phyloP scores from a whole-genome alignment of 2,888 invertebrate species.

The Mimachlamys varia region DNA sequence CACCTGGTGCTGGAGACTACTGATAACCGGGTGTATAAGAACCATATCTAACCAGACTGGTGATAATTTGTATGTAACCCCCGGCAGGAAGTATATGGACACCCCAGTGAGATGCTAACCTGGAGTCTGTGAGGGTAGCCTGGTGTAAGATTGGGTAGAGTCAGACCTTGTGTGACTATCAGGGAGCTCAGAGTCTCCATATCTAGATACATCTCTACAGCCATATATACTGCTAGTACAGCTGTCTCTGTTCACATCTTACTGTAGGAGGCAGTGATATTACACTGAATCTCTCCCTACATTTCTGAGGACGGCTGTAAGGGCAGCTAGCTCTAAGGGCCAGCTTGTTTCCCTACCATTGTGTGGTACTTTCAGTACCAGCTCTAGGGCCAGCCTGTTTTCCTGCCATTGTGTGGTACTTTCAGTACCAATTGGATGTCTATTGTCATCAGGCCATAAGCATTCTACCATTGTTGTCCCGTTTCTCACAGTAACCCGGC shows the following conservation, averaged over 20 bases:
- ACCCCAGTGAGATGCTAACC: not conserved
- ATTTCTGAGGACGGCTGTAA: not conserved
- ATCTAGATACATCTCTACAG: not conserved
- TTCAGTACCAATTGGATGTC: not conserved
- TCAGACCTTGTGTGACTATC: not conserved
- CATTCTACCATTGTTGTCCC: not conserved
- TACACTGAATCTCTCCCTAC: not conserved
- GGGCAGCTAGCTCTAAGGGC: not conserved
- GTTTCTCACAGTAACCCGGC: not conserved
- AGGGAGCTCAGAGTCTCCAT: not conserved
- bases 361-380: not conserved
- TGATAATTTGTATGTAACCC: not conserved
- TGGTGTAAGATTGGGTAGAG: not conserved
- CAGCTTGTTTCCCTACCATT: not conserved
- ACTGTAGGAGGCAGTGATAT: not conserved
- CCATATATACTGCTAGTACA: not conserved
- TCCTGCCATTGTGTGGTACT: too few relatives aligned
- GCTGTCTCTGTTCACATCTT: slow-evolving; percentile 16
- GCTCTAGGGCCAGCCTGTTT: too few relatives aligned
- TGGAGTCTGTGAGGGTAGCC: not conserved
- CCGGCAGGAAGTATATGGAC: not conserved
- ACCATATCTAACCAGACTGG: not conserved
- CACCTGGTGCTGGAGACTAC: not conserved
- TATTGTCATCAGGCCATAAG: not conserved
- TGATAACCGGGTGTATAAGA: not conserved